phyloP scores from a whole-genome alignment of 2,113 vertebrate genomes.

The Myotis lucifugus region DNA sequence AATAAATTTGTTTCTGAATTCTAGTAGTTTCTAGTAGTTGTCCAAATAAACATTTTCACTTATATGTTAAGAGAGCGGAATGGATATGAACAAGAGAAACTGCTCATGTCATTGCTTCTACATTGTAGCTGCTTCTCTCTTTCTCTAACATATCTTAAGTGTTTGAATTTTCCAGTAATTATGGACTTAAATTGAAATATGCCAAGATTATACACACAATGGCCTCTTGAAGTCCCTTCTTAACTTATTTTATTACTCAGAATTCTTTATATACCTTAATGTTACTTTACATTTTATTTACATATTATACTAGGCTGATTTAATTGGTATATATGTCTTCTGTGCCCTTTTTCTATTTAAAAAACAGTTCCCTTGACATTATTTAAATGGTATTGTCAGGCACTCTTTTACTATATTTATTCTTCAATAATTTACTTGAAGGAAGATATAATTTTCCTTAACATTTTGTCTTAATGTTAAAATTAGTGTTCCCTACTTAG shows the following conservation, averaged over 20 bases:
- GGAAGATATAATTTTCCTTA: conserved; percentile 74
- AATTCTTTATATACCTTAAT: neutral
- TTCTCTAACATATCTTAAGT: neutral
- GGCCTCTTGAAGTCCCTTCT: neutral
- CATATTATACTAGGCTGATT: neutral
- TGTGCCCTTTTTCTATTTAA: conserved; percentile 27
- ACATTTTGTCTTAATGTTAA: conserved; percentile 57
- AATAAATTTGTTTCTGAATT: neutral
- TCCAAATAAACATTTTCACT: neutral
- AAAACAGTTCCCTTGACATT: neutral
- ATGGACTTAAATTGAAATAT: neutral
- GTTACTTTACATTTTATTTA: neutral
- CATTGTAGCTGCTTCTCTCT: neutral
- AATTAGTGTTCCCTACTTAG: conserved; percentile 71
- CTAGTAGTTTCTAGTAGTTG: neutral
- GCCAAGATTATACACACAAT: neutral
- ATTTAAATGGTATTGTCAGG: conserved; percentile 53
- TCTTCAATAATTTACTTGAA: conserved; percentile 64
- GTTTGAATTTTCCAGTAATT: neutral
- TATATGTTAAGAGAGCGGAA: neutral
- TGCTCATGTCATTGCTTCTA: neutral
- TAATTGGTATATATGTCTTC: neutral
- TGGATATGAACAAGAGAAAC: neutral
- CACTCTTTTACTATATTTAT: conserved; percentile 64
- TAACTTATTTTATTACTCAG: neutral